phyloP scores from a whole-genome alignment of 2,113 vertebrate genomes.

The Penelope pileata region DNA sequence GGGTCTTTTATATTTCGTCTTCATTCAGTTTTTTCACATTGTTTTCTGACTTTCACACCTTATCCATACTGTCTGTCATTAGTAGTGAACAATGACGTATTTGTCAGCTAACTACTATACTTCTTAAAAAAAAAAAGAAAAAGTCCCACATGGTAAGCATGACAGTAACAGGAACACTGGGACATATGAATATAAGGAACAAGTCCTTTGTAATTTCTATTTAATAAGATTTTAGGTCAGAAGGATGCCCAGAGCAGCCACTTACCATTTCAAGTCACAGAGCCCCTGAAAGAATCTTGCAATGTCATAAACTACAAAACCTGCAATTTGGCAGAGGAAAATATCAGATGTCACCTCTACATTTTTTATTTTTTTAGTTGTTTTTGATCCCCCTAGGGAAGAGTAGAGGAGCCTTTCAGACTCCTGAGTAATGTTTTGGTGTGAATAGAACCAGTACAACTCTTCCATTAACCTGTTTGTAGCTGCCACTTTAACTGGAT shows the following conservation, averaged over 20 bases:
- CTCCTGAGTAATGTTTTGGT: not conserved
- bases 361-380: not conserved
- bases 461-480: not conserved
- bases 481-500: not conserved
- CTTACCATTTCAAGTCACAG: not conserved
- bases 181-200: not conserved
- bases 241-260: conserved; percentile 40
- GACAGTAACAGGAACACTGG: not conserved
- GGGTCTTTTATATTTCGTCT: not conserved
- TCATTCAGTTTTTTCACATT: not conserved
- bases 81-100: not conserved
- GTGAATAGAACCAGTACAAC: not conserved
- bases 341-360: not conserved
- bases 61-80: not conserved
- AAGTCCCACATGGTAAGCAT: not conserved
- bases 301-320: not conserved
- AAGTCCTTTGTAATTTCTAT: not conserved
- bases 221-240: conserved; percentile 40
- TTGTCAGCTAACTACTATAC: not conserved
- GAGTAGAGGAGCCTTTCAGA: not conserved
- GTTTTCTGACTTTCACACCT: not conserved
- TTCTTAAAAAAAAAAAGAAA: not conserved
- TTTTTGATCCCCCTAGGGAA: not conserved
- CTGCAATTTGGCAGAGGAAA: not conserved
- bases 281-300: not conserved